phyloP scores from a whole-genome alignment of 1,140 invertebrate genomes.

The Musca vetustissima region DNA sequence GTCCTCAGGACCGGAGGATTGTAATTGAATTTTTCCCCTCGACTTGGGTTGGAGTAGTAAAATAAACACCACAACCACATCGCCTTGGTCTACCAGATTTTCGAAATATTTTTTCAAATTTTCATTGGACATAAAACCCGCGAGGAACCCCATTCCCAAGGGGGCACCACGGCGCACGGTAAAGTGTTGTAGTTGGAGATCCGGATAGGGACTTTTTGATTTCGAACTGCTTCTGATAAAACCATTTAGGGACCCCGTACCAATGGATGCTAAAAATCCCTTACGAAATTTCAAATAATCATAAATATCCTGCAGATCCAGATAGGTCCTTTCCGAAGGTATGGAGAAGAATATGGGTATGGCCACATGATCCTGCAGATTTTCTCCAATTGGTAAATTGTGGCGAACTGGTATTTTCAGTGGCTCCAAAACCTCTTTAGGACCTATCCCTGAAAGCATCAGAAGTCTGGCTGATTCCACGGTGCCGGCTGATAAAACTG shows the following conservation, averaged over 20 bases:
- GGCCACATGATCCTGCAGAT: conserved; percentile 61
- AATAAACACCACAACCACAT: conserved; percentile 60
- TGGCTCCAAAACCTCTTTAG: conserved; percentile 53
- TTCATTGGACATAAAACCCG: conserved; percentile 34
- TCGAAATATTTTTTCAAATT: conserved; percentile 30
- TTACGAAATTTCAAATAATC: conserved; percentile 43
- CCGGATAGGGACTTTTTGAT: conserved; percentile 42
- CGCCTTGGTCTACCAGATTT: conserved; percentile 5
- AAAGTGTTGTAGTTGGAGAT: conserved; percentile 46
- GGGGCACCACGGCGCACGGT: conserved; percentile 33
- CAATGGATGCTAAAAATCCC: conserved; percentile 60
- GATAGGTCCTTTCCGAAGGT: conserved; percentile 32
- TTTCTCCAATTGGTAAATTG: conserved; percentile 65
- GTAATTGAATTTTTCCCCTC: conserved; percentile 67
- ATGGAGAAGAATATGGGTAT: conserved; percentile 50
- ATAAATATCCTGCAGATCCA: conserved; percentile 35
- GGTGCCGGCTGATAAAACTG: conserved; percentile 61
- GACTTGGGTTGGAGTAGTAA: conserved; percentile 74
- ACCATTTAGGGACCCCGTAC: conserved; percentile 36
- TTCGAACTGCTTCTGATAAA: conserved; percentile 38
- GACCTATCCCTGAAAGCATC: conserved; percentile 62
- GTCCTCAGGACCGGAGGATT: conserved; percentile 67
- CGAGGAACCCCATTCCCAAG: conserved; percentile 27
- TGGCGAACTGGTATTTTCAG: conserved; percentile 53
- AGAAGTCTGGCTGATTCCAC: conserved; percentile 61